Evolutionary conservation across 2,113 vertebrate species (phyloP), one percentile per base, ranked within the genome.

Genomic region (Spea bombifrons): DNA sequence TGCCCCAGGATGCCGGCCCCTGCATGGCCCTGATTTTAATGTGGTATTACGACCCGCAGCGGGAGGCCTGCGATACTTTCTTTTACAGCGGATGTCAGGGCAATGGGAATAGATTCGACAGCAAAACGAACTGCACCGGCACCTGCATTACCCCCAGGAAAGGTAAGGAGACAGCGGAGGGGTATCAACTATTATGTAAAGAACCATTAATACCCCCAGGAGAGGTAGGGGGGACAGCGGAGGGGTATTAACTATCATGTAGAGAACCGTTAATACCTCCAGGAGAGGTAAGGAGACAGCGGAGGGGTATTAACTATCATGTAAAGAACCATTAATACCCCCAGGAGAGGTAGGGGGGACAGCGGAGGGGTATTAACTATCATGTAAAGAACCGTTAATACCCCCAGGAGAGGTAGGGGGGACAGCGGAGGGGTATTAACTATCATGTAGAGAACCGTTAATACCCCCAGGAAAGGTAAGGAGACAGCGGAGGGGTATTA

Each of bases 81-180:
- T 7, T 78, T 15, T 78, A 72, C 12, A 49, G 76, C 5, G 76
- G 76, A 0, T 78, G 76, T 63, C 57, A 55, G 30, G 76, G 76
- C 7, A 78, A 78, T 3, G 76, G 76, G 9, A 78, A 78, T 69
- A 48, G 69, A 17, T 78, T 78, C 55, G 15, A 72, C 5, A n/a
- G 5, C 8, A 66, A 12, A 48, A 8, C 45, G 0, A 69, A 72
- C 4, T 78, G 76, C 59, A 46, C 6, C 8, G n/a, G 7, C 15
- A 16, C 7, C 8, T 78, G 76, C 3, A 15, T 78, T 5, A 45
- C 1, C 17, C 13, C 69, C 8, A 78, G 66, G 57, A 72, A 72
- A 78, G 59, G 76, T 66, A 43, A 4, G 67, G 45, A 17, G 9
- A 15, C 17, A 9, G 16, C 15, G 10, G 50, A 53, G 50, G 50